These are phyloP conservation scores for Cordylochernes scorpioides DNA, from an alignment of 2,888 invertebrate genomes.

Conservation along the genomic window DNA sequence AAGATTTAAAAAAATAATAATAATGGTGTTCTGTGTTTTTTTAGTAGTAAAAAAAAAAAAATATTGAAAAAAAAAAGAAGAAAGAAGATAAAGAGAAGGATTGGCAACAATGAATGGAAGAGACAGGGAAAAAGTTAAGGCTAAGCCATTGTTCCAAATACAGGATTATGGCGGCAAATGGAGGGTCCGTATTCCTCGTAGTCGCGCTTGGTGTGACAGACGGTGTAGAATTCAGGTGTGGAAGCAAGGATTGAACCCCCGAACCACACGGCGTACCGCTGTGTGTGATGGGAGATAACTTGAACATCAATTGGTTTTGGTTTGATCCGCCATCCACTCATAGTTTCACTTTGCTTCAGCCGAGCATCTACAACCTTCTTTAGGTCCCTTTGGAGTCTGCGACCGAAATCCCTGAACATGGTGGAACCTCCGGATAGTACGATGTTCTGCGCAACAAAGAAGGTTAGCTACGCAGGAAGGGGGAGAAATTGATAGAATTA, in stretches of 20 bases:
- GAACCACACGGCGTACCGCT: conserved; percentile 98
- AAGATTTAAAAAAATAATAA: no score
- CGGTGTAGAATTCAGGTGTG: conserved; percentile 94
- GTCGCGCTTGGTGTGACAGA: conserved; percentile 93
- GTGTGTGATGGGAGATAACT: conserved; percentile 96
- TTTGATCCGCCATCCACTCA: conserved; percentile 67
- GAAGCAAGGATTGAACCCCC: conserved; percentile 95
- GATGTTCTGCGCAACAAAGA: no score
- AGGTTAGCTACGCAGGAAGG: no score
- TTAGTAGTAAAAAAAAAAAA: no score
- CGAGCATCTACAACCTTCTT: conserved; percentile 82
- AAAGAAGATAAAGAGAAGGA: no score
- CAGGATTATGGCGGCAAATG: conserved; percentile 97
- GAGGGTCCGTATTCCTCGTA: conserved; percentile 98
- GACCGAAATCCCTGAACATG: conserved; percentile 95
- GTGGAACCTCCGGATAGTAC: conserved; percentile 96
- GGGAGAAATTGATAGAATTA: no score
- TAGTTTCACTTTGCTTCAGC: conserved; percentile 63
- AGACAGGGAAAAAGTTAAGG: neutral
- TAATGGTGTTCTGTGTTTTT: no score
- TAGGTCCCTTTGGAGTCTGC: conserved; percentile 81
- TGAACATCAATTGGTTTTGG: conserved; percentile 96
- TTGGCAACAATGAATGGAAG: no score
- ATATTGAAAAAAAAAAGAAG: no score
- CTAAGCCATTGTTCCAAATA: conserved; percentile 84